Percentiles rank a stretch among this genome's conserved stretches.
phyloP scores from a whole-genome alignment of 2,888 invertebrate species.

The Megaustenia siamemsis region DNA sequence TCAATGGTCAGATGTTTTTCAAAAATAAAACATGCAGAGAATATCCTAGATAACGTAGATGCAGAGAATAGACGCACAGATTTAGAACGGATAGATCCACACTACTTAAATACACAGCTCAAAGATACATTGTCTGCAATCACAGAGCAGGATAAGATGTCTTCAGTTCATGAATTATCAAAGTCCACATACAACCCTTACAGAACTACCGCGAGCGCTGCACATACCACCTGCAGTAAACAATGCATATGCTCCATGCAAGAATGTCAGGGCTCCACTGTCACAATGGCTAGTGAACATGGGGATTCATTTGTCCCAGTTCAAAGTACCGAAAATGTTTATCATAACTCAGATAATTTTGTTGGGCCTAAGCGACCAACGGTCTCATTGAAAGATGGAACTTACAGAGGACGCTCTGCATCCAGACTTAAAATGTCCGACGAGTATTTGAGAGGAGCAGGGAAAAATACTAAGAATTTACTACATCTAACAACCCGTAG shows the following conservation, averaged over 20 bases:
- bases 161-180: background rate
- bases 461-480: background rate
- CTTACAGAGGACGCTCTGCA: background rate
- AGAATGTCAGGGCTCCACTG: background rate
- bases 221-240: background rate
- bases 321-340: background rate
- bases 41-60: no score
- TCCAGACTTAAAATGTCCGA: no score
- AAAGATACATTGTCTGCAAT: background rate
- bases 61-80: no score
- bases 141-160: background rate
- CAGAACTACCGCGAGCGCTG: background rate
- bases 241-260: background rate
- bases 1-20: no score
- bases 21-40: no score
- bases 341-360: background rate
- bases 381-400: no score
- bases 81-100: no score
- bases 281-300: background rate
- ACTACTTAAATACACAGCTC: no score
- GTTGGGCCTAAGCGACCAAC: background rate
- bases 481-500: background rate
- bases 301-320: no score
- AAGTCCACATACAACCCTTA: background rate
- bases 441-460: background rate